These are phyloP conservation scores for Chaetops frenatus DNA, from an alignment of 2,113 vertebrate species.

Conservation along the genomic window DNA sequence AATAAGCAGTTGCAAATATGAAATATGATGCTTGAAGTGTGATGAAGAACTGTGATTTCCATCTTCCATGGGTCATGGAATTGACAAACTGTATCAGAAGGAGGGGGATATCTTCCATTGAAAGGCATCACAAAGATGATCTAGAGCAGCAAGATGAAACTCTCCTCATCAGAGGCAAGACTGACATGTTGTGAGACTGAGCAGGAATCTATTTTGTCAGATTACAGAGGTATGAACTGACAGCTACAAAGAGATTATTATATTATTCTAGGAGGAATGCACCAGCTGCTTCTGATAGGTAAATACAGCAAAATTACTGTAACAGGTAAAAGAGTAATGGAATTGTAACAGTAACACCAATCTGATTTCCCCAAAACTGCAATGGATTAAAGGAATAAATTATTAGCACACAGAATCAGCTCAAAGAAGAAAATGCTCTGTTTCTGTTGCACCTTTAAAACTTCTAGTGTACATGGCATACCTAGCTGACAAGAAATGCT, in stretches of 20 bases:
- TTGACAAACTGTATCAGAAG: background rate
- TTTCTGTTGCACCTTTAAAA: background rate
- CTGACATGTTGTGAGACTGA: background rate
- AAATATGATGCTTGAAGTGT: background rate
- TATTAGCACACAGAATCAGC: background rate
- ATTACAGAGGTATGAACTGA: background rate
- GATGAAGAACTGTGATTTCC: background rate
- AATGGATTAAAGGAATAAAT: background rate
- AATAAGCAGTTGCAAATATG: background rate
- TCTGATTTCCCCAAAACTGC: background rate
- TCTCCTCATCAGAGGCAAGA: background rate
- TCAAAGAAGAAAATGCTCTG: background rate
- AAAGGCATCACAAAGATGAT: background rate
- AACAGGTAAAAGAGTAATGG: background rate
- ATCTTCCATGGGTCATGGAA: background rate
- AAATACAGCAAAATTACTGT: background rate
- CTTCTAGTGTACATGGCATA: fast-evolving
- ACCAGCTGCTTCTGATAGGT: background rate
- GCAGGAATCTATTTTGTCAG: conserved; percentile 22
- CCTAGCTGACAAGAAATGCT: background rate
- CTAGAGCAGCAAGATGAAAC: background rate
- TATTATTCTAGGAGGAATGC: background rate
- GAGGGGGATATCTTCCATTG: background rate
- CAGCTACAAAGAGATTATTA: background rate
- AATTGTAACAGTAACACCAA: background rate